These are phyloP conservation scores for Saccopteryx bilineata DNA, from an alignment of 2,113 vertebrate genomes.

Conservation along the genomic window DNA sequence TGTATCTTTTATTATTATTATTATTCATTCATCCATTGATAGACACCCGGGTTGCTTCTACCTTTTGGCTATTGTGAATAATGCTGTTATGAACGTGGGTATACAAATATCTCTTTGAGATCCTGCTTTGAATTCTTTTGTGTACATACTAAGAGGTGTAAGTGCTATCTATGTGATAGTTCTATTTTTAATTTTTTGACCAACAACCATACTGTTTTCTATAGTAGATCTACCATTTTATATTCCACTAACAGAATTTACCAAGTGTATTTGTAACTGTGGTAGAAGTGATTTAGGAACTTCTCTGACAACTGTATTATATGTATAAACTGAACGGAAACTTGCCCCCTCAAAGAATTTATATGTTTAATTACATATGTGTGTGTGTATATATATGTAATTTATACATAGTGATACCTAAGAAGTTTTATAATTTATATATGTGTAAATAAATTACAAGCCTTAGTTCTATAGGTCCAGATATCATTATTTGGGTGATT, in stretches of 20 bases:
- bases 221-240: background rate
- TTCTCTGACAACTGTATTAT: background rate
- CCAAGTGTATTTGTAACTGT: background rate
- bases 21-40: no score
- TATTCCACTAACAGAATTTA: background rate
- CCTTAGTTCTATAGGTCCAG: background rate
- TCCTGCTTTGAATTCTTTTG: background rate
- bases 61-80: no score
- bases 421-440: background rate
- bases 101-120: no score
- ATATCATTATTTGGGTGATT: background rate
- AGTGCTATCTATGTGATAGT: background rate
- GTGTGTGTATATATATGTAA: background rate
- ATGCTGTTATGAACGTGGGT: no score
- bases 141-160: background rate
- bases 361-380: background rate
- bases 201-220: background rate
- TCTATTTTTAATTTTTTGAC: background rate
- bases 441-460: background rate
- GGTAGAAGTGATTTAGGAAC: background rate
- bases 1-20: no score
- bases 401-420: background rate
- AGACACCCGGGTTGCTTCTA: no score
- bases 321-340: background rate
- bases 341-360: background rate